A percentile compares a stretch with the other conserved stretches of the same genome.
These are phyloP conservation scores for Enteromius paludinosus DNA, from an alignment of 2,797 vertebrate species.

Conservation along the genomic window DNA sequence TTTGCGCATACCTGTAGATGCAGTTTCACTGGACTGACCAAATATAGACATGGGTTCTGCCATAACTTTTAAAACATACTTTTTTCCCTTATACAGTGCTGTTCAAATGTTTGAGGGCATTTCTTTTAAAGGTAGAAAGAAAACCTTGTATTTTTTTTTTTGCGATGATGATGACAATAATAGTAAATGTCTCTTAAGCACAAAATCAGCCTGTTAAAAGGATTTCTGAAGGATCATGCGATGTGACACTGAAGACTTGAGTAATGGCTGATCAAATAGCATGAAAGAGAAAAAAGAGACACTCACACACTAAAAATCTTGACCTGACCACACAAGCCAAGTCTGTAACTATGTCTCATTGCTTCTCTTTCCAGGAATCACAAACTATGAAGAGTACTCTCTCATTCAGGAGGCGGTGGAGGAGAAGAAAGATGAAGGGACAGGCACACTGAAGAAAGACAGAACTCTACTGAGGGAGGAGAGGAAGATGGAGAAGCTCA, in stretches of 20 bases:
- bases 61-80: not conserved
- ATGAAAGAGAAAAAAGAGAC: not conserved
- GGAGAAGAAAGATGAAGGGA: conserved; percentile 93
- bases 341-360: conserved; percentile 6
- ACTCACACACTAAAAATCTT: not conserved
- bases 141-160: not conserved
- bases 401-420: conserved; percentile 91
- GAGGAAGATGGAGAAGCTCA: conserved; percentile 98
- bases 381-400: conserved; percentile 99
- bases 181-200: not conserved
- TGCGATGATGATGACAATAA: not conserved
- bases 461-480: conserved; percentile 90
- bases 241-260: not conserved
- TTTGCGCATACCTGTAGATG: not conserved
- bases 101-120: not conserved
- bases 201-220: not conserved
- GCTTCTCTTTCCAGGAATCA: conserved; percentile 85
- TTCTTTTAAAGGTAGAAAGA: not conserved
- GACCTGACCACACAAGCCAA: not conserved
- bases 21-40: not conserved
- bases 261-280: not conserved
- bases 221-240: not conserved
- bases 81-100: not conserved
- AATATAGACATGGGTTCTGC: not conserved
- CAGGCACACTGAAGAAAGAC: conserved; percentile 92